These are phyloP conservation scores for Elephantulus edwardii DNA, from an alignment of 2,113 vertebrate species.

Conservation along the genomic window DNA sequence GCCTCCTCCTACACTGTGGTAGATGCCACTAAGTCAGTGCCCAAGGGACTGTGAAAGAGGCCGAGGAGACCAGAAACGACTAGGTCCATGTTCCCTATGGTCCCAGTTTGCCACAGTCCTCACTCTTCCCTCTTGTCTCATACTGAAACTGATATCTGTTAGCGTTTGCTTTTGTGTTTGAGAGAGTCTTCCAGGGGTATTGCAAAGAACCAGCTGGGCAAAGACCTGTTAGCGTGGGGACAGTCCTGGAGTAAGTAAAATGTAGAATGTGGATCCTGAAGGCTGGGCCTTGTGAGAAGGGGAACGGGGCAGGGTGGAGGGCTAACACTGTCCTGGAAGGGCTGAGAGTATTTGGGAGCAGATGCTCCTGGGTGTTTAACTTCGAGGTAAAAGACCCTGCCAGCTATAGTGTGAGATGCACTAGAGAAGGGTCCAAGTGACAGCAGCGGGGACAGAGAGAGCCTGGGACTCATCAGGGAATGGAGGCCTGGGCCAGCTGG, in stretches of 20 bases:
- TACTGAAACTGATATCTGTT: not conserved
- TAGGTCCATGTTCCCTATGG: not conserved
- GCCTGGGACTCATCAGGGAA: fast-evolving
- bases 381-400: not conserved
- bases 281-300: not conserved
- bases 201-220: not conserved
- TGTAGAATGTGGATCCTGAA: fast-evolving
- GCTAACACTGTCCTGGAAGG: not conserved
- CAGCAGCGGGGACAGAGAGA: not conserved
- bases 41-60: not conserved
- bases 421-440: fast-evolving
- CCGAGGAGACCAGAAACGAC: not conserved
- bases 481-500: fast-evolving
- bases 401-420: not conserved
- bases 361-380: not conserved
- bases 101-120: not conserved
- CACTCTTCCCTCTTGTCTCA: not conserved
- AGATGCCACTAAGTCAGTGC: not conserved
- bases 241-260: not conserved
- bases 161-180: not conserved
- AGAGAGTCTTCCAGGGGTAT: not conserved
- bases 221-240: too few species aligned
- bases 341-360: not conserved
- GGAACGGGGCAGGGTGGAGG: not conserved
- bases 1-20: not conserved